Evolutionary conservation across 1,140 invertebrate species (phyloP).

Genomic region (Neodiprion virginianus): DNA sequence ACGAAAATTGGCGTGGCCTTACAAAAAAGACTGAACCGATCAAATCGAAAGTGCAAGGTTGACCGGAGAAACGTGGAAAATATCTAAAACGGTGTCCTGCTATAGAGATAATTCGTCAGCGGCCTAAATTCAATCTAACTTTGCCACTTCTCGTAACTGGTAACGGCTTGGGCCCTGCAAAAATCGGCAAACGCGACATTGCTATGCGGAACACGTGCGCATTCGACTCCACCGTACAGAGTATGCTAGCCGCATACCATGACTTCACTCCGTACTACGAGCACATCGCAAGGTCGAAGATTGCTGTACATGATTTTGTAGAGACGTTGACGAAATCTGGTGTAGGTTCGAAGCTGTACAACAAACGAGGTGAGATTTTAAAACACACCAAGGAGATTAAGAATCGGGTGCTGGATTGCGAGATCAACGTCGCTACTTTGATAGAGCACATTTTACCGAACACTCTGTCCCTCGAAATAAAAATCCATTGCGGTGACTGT

Average conservation of each 20-base stretch:
- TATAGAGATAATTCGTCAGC: constrained; percentile 20
- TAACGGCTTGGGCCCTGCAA: constrained; percentile 15
- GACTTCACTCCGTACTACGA: constrained; percentile 18
- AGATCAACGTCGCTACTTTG: constrained; percentile 12
- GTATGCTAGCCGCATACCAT: constrained; percentile 15
- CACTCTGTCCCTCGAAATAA: background rate
- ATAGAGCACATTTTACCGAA: constrained; percentile 13
- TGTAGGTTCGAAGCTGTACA: constrained; percentile 13
- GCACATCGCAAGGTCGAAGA: constrained; percentile 4
- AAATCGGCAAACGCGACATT: constrained; percentile 9
- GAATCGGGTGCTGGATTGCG: constrained; percentile 13
- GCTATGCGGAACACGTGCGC: constrained; percentile 24
- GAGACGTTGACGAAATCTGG: constrained; percentile 8
- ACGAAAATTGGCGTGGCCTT: constrained; percentile 23
- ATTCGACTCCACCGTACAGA: constrained; percentile 22
- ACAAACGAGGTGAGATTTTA: constrained; percentile 21
- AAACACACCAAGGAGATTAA: constrained; percentile 8
- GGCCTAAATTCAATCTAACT: constrained; percentile 12
- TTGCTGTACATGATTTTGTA: constrained; percentile 15
- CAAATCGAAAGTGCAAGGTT: background rate
- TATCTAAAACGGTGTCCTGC: constrained; percentile 24
- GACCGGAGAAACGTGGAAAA: constrained; percentile 19
- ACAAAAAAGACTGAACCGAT: constrained; percentile 11
- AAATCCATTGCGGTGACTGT: constrained; percentile 6
- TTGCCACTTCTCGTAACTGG: constrained; percentile 21